Evolutionary conservation across 2,113 vertebrate genomes (phyloP), one percentile per base, ranked within the genome.

Genomic region (Hypomesus transpacificus): DNA sequence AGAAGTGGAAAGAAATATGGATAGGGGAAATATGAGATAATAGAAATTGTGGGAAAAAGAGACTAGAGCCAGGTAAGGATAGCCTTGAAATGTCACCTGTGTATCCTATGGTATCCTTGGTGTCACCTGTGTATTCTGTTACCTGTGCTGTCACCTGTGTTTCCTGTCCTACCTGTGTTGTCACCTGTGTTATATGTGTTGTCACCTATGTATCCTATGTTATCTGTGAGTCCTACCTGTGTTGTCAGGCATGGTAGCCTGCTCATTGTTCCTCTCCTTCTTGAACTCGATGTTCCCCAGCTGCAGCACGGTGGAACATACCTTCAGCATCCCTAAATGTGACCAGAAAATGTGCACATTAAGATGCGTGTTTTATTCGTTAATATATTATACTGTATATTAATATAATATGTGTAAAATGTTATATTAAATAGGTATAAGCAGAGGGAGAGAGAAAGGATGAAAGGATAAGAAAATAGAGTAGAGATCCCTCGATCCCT

Each of bases 221-320:
- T 57, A 57, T 22, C 57, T 46, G 39, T 46, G 39, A 46, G 39
- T 46, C 39, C 39, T 46, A 46, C 96, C 95, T 39, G 96, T 96
- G 75, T 97, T 94, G n/a, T 98, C 96, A 0, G 95, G 95, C 96
- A 98, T 96, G 57, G 94, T 94, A 0, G 96, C 96, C 85, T 98
- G 96, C 84, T 98, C 96, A 13, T 93, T 97, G 86, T 95, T 97
- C 79, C 96, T 94, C 78, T 98, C 96, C 80, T 95, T 98, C 86
- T 97, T 96, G 89, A 98, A 97, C 84, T 93, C 93, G 9, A 98
- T 92, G 69, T 98, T 98, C 1, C 96, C 96, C 17, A 98, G 91
- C 66, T 98, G 96, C 1, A 98, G 92, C 65, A 98, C 95, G 0
- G 95, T 94, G 1, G 96, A 98, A 22, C 97, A 95, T 0, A 98